These are phyloP conservation scores for Microcebus lehilahytsara DNA, from an alignment of 2,113 vertebrate genomes.

Conservation along the genomic window DNA sequence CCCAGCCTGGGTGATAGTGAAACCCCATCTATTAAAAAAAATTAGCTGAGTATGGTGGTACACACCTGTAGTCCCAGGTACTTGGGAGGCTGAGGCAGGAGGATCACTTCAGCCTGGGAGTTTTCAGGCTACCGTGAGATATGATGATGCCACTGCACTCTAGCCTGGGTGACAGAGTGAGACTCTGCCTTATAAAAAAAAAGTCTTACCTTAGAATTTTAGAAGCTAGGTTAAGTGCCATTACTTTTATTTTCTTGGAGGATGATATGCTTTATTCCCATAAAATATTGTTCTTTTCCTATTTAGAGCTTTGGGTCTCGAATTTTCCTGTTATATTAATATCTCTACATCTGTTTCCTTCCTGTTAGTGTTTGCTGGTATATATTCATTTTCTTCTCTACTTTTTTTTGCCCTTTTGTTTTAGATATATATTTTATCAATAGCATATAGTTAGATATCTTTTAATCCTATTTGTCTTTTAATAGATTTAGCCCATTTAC, in stretches of 20 bases:
- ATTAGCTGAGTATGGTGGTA: too few relatives aligned
- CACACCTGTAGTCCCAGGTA: too few relatives aligned
- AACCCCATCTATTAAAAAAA: too few relatives aligned
- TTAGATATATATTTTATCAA: background rate
- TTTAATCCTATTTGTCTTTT: background rate
- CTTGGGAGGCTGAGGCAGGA: too few relatives aligned
- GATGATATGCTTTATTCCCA: background rate
- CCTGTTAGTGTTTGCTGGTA: background rate
- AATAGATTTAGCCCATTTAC: background rate
- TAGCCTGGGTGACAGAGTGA: too few relatives aligned
- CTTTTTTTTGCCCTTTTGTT: background rate
- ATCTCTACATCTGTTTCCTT: background rate
- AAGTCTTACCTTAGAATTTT: background rate
- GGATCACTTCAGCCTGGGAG: too few relatives aligned
- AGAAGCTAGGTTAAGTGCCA: background rate
- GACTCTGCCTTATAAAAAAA: background rate
- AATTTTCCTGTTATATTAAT: constrained; percentile 8
- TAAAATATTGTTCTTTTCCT: background rate
- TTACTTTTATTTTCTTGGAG: background rate
- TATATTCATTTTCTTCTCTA: background rate
- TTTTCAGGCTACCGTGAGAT: too few relatives aligned
- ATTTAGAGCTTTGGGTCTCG: background rate
- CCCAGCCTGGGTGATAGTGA: too few relatives aligned
- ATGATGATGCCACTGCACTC: too few relatives aligned
- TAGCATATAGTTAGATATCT: background rate